Evolutionary conservation across 2,888 invertebrate species (phyloP).

Genomic region (Epinotia nisella): DNA sequence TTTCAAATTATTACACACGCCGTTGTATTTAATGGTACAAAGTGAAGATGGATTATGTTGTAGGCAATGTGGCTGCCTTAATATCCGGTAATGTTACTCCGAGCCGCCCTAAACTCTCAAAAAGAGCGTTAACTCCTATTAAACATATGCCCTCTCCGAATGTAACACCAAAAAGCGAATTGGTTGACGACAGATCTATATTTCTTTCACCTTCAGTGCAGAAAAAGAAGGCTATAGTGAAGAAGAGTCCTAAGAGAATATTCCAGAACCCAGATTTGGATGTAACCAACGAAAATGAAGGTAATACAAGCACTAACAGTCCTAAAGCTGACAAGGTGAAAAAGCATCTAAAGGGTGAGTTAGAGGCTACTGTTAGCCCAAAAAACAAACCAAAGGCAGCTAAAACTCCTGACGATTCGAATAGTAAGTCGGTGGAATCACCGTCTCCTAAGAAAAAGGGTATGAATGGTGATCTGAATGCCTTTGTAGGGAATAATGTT

Average conservation of each 20-base stretch:
- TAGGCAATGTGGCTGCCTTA: slow-evolving; percentile 85
- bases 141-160: slow-evolving; percentile 77
- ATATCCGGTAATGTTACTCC: slow-evolving; percentile 84
- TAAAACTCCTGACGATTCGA: slow-evolving; percentile 53
- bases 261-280: slow-evolving; percentile 74
- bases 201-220: slow-evolving; percentile 76
- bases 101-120: slow-evolving; percentile 77
- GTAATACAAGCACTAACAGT: slow-evolving; percentile 53
- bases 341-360: slow-evolving; percentile 70
- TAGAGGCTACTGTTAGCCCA: slow-evolving; percentile 55
- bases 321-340: slow-evolving; percentile 76
- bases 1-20: background rate
- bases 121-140: slow-evolving; percentile 74
- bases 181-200: slow-evolving; percentile 73
- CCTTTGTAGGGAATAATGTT: slow-evolving; percentile 2
- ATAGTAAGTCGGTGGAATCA: slow-evolving; percentile 31
- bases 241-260: slow-evolving; percentile 80
- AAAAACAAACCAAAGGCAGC: slow-evolving; percentile 47
- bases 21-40: slow-evolving; percentile 29
- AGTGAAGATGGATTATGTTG: slow-evolving; percentile 77
- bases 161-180: slow-evolving; percentile 78
- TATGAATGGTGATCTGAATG: slow-evolving; percentile 10
- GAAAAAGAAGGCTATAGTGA: slow-evolving; percentile 77
- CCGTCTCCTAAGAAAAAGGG: slow-evolving; percentile 37
- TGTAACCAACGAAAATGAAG: slow-evolving; percentile 60